Conservation (phyloP, 2,797 vertebrate species). For the Enteromius radiatus region DNA sequence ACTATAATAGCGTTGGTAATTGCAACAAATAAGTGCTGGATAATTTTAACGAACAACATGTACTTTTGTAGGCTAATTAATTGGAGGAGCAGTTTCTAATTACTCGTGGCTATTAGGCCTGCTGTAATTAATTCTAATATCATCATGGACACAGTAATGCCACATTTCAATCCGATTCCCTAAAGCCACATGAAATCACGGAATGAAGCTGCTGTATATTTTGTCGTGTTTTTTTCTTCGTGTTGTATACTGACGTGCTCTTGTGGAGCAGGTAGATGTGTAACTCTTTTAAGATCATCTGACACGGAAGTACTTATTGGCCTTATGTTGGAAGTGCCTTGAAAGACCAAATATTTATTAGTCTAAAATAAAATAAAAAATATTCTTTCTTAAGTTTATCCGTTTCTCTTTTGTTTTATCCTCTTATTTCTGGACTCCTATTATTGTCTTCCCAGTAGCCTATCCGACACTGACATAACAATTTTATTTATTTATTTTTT, state of each 20-base stretch:
- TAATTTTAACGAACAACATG: neutral
- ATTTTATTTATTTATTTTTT: too few species aligned
- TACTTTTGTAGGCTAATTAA: conserved; percentile 35
- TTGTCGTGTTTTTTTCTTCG: conserved; percentile 18
- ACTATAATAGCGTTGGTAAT: neutral
- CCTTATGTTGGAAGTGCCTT: conserved; percentile 76
- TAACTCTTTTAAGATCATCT: conserved; percentile 28
- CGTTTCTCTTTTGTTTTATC: neutral
- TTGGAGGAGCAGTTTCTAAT: conserved; percentile 8
- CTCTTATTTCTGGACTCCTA: neutral
- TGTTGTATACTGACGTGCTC: conserved; percentile 50
- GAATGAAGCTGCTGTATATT: conserved; percentile 6
- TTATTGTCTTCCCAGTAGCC: neutral
- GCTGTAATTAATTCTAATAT: neutral
- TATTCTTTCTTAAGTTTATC: conserved; percentile 59
- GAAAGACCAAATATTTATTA: conserved; percentile 70
- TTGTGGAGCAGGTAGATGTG: conserved; percentile 58
- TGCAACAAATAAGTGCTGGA: neutral
- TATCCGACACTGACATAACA: too few species aligned
- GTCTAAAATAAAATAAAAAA: conserved; percentile 59
- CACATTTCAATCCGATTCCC: neutral
- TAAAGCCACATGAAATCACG: neutral
- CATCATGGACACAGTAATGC: neutral
- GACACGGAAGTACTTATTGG: conserved; percentile 75
- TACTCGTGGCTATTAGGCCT: neutral